Conservation (phyloP, 2,797 vertebrate species). For the Amniataba percoides region DNA sequence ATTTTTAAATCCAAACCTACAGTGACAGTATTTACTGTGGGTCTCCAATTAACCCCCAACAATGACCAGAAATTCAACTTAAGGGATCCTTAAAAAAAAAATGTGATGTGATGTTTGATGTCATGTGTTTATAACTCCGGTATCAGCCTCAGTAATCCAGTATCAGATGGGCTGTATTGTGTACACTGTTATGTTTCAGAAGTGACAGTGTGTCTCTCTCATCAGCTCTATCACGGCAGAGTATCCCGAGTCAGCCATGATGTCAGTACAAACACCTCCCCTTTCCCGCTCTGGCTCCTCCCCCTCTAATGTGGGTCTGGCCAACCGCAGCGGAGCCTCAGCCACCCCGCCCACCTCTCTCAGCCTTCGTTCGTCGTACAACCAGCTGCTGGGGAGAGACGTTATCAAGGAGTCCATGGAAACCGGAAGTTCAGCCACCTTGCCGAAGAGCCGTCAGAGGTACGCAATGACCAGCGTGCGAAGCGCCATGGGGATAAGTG, state of each 20-base stretch:
- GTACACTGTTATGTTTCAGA: neutral
- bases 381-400: slow-evolving; percentile 93
- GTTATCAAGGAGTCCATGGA: slow-evolving; percentile 87
- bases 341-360: slow-evolving; percentile 92
- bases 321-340: slow-evolving; percentile 85
- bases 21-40: neutral
- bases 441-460: slow-evolving; percentile 94
- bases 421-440: slow-evolving; percentile 86
- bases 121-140: neutral
- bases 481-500: slow-evolving; percentile 92
- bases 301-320: slow-evolving; percentile 88
- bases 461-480: slow-evolving; percentile 93
- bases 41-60: neutral
- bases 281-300: slow-evolving; percentile 87
- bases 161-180: too few species aligned
- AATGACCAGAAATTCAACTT: neutral
- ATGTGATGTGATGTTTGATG: neutral
- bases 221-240: slow-evolving; percentile 69
- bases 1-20: neutral
- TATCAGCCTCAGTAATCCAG: too few species aligned
- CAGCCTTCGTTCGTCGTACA: slow-evolving; percentile 94
- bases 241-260: slow-evolving; percentile 83
- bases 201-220: slow-evolving; percentile 36
- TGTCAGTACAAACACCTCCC: slow-evolving; percentile 93
- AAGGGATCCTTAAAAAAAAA: neutral